Evolutionary conservation across 2,113 vertebrate species (phyloP).

Genomic region (Spea bombifrons): DNA sequence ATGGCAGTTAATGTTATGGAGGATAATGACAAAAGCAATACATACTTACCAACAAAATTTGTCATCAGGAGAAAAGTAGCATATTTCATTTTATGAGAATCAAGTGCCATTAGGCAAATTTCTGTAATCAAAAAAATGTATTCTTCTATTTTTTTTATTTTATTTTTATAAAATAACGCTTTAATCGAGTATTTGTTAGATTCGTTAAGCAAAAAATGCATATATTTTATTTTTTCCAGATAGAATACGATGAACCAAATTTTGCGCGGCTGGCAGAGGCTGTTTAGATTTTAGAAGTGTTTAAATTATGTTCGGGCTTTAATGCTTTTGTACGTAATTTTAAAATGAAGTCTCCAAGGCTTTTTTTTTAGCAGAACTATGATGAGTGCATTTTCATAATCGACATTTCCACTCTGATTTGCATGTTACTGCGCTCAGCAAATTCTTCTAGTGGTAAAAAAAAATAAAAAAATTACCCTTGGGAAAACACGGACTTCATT

Average conservation of each 20-base stretch:
- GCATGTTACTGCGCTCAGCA: not conserved
- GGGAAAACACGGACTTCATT: not conserved
- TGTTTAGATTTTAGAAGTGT: not conserved
- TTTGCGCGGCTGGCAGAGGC: not conserved
- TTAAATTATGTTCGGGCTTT: not conserved
- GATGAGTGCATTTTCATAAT: not conserved
- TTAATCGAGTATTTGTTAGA: conserved; percentile 6
- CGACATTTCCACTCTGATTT: not conserved
- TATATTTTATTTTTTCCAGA: not conserved
- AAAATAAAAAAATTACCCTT: not conserved
- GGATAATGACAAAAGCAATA: conserved; percentile 13
- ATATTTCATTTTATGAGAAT: not conserved
- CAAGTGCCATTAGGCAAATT: conserved; percentile 1
- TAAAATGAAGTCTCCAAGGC: not conserved
- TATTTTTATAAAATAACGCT: not conserved
- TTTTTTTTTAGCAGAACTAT: not conserved
- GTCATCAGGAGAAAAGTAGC: not conserved
- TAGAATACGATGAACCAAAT: not conserved
- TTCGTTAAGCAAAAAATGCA: not conserved
- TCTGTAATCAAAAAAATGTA: not conserved
- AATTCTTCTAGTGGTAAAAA: not conserved
- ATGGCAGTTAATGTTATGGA: conserved; percentile 6
- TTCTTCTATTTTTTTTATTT: not conserved
- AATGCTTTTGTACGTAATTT: not conserved
- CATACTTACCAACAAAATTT: not conserved